Evolutionary conservation across 1,140 invertebrate genomes (phyloP), one percentile per base, ranked within the genome.

Genomic region (Hyphantria cunea): DNA sequence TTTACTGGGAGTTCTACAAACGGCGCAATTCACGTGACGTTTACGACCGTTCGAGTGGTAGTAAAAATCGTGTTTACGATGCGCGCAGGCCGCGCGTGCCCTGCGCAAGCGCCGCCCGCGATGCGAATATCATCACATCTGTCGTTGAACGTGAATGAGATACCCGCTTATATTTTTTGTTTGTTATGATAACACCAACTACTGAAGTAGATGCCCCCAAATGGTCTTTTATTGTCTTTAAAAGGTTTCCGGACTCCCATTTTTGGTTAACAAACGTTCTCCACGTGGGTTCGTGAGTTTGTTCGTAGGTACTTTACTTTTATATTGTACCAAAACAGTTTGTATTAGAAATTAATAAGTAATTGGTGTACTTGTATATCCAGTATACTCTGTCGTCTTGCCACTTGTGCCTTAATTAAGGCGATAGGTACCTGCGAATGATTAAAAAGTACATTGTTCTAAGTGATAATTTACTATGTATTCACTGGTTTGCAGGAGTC

Each of bases 31-130:
- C 80, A 80, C 78, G 81, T 88, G 86, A 88, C 88, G 80, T 88
- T 91, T 87, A 91, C 84, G 90, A 89, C 71, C 85, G 66, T 75
- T 87, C 74, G 81, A 87, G 86, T 82, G 83, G 84, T 87, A 81
- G 83, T 90, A 90, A 91, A 90, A 91, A 87, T 90, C 79, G 86
- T 85, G 86, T 90, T 90, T 90, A 90, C 82, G 81, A 79, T 66
- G 68, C 55, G 49, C 64, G 60, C 69, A 56, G 56, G 68, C 68
- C 66, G 70, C 74, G 74, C 74, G 74, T 71, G 72, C 66, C 41
- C 42, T 74, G 81, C 83, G 80, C 81, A 25, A 68, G 79, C 78
- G 78, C 74, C 65, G 70, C 56, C 68, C 62, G 73, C 63, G 66
- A 55, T 51, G 72, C 75, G 70, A 79, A 78, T 72, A 70, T 70